phyloP scores from a whole-genome alignment of 2,113 vertebrate species.

The Rhinoptilus africanus region DNA sequence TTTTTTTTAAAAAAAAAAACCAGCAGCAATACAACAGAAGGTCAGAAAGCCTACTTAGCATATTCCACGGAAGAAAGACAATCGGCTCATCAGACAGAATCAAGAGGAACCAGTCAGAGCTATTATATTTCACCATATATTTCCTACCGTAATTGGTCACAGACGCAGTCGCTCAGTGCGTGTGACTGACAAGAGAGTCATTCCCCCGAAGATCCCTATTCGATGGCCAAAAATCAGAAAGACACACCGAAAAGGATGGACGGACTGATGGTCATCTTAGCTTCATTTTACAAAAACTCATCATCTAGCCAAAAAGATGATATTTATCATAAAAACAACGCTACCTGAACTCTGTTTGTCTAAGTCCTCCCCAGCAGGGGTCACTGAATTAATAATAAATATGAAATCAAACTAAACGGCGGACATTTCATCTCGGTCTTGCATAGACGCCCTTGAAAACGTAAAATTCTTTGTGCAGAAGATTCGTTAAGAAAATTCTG shows the following conservation, averaged over 20 bases:
- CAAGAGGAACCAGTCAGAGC: neutral
- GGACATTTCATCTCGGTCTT: neutral
- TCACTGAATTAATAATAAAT: constrained; percentile 63
- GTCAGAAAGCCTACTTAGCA: neutral
- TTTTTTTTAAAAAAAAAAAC: neutral
- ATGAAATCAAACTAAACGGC: neutral
- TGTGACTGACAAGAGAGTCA: neutral
- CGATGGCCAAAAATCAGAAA: neutral
- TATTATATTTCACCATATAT: neutral
- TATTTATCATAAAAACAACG: neutral
- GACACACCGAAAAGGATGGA: neutral
- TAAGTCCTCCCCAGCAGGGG: constrained; percentile 54
- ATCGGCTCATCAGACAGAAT: neutral
- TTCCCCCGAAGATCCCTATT: neutral
- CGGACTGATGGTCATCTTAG: neutral
- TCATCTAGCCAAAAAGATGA: neutral
- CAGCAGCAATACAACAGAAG: neutral
- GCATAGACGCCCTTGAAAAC: neutral
- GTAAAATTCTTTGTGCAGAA: neutral
- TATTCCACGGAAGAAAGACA: neutral
- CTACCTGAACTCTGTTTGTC: neutral
- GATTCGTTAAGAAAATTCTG: rapidly evolving
- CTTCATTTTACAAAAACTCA: neutral
- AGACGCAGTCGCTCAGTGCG: neutral
- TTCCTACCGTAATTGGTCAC: neutral